phyloP scores from a whole-genome alignment of 2,113 vertebrate species.

The Fregetta grallaria region DNA sequence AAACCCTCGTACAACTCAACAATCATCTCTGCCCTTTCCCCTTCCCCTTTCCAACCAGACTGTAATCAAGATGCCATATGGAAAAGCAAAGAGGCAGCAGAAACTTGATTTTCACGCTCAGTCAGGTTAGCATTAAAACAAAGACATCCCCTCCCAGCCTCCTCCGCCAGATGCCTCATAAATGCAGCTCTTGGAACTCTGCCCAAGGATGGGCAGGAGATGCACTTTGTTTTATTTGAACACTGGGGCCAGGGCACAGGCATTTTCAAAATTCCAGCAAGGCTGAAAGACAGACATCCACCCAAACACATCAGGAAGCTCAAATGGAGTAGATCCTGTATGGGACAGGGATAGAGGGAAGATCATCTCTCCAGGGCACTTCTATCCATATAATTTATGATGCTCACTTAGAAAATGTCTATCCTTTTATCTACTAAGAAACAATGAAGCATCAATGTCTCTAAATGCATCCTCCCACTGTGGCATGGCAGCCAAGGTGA shows the following conservation, averaged over 20 bases:
- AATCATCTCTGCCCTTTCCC: background rate
- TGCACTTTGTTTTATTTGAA: background rate
- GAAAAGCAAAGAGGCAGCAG: constrained; percentile 22
- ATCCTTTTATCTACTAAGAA: background rate
- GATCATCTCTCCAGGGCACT: background rate
- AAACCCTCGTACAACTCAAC: background rate
- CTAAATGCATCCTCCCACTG: background rate
- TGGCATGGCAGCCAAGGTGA: background rate
- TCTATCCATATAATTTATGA: background rate
- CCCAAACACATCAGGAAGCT: background rate
- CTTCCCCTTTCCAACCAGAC: background rate
- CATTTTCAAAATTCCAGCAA: background rate
- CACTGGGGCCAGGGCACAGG: background rate
- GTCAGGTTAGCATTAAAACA: constrained; percentile 13
- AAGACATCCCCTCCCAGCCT: background rate
- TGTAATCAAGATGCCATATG: background rate
- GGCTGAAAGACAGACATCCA: background rate
- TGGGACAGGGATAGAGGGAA: background rate
- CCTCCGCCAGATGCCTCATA: background rate
- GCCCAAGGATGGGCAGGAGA: background rate
- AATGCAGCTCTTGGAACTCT: constrained; percentile 13
- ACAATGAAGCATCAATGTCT: background rate
- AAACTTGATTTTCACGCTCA: background rate
- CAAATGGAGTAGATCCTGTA: background rate
- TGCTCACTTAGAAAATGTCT: background rate